Evolutionary conservation across 2,113 vertebrate species (phyloP).

Genomic region (Thunnus thynnus): DNA sequence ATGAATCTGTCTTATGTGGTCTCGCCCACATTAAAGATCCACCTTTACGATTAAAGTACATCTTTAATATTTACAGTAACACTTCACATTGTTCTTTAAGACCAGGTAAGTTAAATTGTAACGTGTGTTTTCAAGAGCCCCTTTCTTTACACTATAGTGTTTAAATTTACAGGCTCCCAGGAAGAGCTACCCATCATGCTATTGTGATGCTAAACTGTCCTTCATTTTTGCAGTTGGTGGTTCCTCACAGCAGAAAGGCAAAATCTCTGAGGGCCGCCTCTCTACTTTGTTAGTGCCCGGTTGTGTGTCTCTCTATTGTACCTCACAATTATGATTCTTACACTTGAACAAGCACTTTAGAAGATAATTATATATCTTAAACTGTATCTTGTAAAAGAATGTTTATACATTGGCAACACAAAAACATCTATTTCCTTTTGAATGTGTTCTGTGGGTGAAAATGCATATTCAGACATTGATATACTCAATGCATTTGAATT

Average conservation of each 20-base stretch:
- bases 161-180: constrained; percentile 11
- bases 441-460: background rate
- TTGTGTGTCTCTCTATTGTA: constrained; percentile 35
- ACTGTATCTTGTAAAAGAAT: background rate
- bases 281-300: constrained; percentile 21
- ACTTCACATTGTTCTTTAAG: background rate
- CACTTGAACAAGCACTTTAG: background rate
- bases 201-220: constrained; percentile 34
- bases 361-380: background rate
- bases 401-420: background rate
- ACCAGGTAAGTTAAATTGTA: background rate
- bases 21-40: background rate
- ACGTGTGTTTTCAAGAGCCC: background rate
- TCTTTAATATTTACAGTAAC: constrained; percentile 4
- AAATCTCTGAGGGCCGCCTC: constrained; percentile 39
- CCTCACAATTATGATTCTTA: background rate
- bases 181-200: constrained; percentile 9
- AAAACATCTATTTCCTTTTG: background rate
- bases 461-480: no score
- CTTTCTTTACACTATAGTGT: constrained; percentile 18
- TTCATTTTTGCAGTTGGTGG: constrained; percentile 31
- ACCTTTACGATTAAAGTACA: background rate
- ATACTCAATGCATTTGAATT: no score
- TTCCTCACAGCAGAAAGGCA: constrained; percentile 43
- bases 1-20: background rate